Evolutionary conservation across 1,140 invertebrate genomes (phyloP), one percentile per base, ranked within the genome.

Genomic region (Yoshiicerus persimilis): DNA sequence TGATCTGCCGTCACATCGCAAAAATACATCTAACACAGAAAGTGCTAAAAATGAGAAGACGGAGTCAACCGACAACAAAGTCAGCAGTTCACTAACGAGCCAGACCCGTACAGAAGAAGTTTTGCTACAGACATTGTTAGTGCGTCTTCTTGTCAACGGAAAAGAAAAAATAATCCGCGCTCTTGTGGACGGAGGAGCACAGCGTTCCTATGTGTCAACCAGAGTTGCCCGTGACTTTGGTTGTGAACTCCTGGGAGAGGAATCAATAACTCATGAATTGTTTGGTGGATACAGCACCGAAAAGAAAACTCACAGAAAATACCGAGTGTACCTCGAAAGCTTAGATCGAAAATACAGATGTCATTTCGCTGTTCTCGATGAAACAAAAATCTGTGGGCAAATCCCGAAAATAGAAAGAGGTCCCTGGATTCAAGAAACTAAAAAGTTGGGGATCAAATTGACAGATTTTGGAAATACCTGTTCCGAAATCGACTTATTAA

Each of bases 1-100:
- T 1, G 89, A 92, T 3, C 66, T 91, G 91, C 32, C 86, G 84
- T 27, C 13, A 36, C 1, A 27, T n/a, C n/a, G n/a, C n/a, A n/a
- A n/a, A n/a, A 80, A 80, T 1, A 39, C 1, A 1, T 39, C 38
- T 39, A 8, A 39, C 9, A 39, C 9, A 13, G 13, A 39, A 13
- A 39, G 13, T 1, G 13, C 1, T 8, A 13, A 39, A 36, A 86
- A 86, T 6, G 30, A 84, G 27, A 9, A 34, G n/a, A 84, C 0
- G 0, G 38, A 87, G 34, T 16, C 10, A 1, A 16, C 27, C 23
- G 34, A 32, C 3, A 16, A 20, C n/a, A 77, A 23, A 6, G 39
- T 6, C 10, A 34, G 38, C 23, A 10, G 20, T 5, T 16, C 64
- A 1, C n/a, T 41, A 13, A 13, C n/a, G 0, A 80, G 75, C 6